Conservation (phyloP, 2,888 invertebrate genomes). For the Mimumesa dahlbomi region DNA sequence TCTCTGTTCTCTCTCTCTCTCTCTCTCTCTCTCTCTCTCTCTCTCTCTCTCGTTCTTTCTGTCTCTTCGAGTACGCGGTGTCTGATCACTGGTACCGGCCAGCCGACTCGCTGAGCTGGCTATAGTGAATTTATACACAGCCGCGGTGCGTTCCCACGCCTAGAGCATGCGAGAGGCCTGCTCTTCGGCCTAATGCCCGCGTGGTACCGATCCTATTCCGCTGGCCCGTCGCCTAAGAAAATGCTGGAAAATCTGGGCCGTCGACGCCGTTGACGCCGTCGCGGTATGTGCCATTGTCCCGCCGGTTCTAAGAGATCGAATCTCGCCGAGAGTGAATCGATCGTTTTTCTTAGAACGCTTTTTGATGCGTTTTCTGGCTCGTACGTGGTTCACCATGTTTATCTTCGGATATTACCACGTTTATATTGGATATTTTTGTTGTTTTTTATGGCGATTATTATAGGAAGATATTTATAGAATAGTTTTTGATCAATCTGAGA, state of each 20-base stretch:
- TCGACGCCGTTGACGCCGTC: too few species aligned
- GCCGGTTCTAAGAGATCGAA: constrained; percentile 7
- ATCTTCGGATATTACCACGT: too few species aligned
- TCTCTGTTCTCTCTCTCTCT: constrained; percentile 27
- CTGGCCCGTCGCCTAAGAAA: constrained; percentile 52
- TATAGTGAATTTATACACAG: constrained; percentile 76
- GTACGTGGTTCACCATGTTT: too few species aligned
- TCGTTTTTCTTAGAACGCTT: too few species aligned
- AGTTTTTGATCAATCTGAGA: too few species aligned
- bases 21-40: constrained; percentile 18
- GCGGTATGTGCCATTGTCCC: constrained; percentile 49
- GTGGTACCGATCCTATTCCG: constrained; percentile 51
- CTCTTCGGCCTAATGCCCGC: constrained; percentile 62
- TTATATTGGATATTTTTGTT: too few species aligned
- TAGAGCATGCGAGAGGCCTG: constrained; percentile 60
- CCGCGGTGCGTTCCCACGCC: constrained; percentile 78
- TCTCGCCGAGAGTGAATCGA: constrained; percentile 2
- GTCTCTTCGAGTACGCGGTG: constrained; percentile 27
- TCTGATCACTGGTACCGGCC: constrained; percentile 32
- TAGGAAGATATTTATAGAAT: too few species aligned
- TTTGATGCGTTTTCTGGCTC: too few species aligned
- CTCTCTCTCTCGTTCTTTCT: constrained; percentile 30
- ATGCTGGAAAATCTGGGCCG: constrained; percentile 64
- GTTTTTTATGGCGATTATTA: too few species aligned
- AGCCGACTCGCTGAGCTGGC: constrained; percentile 45